These are phyloP conservation scores for Bubo bubo DNA, from an alignment of 2,113 vertebrate genomes.

Conservation along the genomic window DNA sequence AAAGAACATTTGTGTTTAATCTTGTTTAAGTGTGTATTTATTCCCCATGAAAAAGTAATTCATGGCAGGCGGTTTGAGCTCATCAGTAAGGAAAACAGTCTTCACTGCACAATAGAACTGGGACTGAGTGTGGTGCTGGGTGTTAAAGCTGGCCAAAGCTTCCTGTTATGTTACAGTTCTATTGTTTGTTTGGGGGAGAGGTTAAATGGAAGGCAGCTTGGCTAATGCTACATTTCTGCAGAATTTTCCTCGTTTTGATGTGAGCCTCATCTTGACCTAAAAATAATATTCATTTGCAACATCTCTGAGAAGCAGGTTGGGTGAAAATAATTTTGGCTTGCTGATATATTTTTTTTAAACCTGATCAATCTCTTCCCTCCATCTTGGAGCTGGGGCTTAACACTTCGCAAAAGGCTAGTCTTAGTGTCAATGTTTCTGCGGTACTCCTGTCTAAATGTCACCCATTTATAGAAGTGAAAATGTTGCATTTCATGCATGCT, in stretches of 20 bases:
- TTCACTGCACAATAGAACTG: slow-evolving; percentile 9
- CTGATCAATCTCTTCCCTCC: neutral
- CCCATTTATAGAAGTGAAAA: neutral
- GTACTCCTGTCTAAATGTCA: neutral
- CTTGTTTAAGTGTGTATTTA: slow-evolving; percentile 62
- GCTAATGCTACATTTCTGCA: neutral
- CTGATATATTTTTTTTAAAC: neutral
- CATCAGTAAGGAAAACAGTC: slow-evolving; percentile 26
- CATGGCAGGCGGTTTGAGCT: slow-evolving; percentile 38
- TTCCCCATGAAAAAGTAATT: slow-evolving; percentile 53
- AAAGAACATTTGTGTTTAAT: slow-evolving; percentile 63
- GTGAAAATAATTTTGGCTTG: neutral
- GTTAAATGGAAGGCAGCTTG: neutral
- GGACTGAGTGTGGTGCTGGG: neutral
- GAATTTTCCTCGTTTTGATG: neutral
- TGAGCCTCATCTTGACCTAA: neutral
- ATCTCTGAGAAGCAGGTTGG: neutral
- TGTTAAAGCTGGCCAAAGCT: neutral
- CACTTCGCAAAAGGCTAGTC: neutral
- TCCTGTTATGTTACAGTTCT: neutral
- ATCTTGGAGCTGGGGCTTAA: neutral
- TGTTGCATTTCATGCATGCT: neutral
- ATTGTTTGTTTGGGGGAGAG: neutral
- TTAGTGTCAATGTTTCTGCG: neutral
- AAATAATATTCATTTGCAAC: neutral